Evolutionary conservation across 2,888 invertebrate genomes (phyloP).

Genomic region (Thysanoteuthis rhombus): DNA sequence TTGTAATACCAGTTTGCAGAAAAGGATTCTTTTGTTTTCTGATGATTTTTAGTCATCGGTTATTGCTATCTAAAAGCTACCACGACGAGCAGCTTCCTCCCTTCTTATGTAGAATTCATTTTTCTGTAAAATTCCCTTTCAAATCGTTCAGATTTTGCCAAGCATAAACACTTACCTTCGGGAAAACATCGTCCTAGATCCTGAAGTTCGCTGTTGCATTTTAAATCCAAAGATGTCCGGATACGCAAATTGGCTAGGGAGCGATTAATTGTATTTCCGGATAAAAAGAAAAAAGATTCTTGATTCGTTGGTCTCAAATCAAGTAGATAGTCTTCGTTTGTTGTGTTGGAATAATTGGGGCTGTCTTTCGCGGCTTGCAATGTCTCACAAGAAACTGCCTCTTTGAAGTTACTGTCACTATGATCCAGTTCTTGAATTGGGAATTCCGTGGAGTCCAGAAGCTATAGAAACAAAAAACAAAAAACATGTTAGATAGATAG

Average conservation of each 20-base stretch:
- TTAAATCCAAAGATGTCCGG: neutral
- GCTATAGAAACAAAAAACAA: neutral
- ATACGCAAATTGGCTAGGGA: neutral
- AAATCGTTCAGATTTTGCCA: no score
- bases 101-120: no score
- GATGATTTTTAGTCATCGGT: no score
- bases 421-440: neutral
- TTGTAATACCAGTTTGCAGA: no score
- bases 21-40: no score
- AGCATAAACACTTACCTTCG: neutral
- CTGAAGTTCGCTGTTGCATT: neutral
- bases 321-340: neutral
- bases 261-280: neutral
- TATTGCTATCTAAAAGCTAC: no score
- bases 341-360: neutral
- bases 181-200: neutral
- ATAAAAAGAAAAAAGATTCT: neutral
- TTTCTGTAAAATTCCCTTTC: no score
- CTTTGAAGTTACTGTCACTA: neutral
- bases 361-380: neutral
- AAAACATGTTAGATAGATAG: neutral
- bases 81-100: no score
- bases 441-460: neutral
- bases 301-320: neutral
- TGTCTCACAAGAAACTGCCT: neutral